Percentiles rank a stretch among this genome's conserved stretches.
phyloP scores from a whole-genome alignment of 2,888 invertebrate genomes.

The Rhagophthalmus giganteus region DNA sequence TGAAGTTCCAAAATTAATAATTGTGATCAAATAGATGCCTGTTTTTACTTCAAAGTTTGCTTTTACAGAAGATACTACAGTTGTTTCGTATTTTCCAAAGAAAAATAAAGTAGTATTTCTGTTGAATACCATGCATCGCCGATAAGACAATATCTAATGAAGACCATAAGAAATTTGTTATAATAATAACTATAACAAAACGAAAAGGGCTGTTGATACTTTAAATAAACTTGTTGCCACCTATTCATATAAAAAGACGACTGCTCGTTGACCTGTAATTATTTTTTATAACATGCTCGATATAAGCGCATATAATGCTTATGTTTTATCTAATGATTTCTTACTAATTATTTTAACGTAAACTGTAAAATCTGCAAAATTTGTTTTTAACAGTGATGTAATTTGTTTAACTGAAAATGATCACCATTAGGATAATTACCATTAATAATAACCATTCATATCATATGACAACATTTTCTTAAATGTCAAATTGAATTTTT shows the following conservation, averaged over 20 bases:
- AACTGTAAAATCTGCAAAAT: no score
- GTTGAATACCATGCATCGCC: not conserved
- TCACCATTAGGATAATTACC: not conserved
- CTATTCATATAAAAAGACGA: not conserved
- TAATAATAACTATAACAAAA: conserved; percentile 1
- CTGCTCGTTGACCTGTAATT: not conserved
- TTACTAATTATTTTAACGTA: no score
- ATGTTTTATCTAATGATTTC: no score
- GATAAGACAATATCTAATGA: not conserved
- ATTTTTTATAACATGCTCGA: not conserved
- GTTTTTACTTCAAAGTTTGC: not conserved
- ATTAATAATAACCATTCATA: no score
- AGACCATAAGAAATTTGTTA: not conserved
- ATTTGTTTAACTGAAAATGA: no score
- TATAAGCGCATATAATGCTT: no score
- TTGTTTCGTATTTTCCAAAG: conserved; percentile 1
- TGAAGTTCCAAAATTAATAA: not conserved
- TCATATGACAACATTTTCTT: no score
- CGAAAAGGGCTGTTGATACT: not conserved
- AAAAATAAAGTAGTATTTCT: not conserved
- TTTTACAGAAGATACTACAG: not conserved
- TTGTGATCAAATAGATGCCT: not conserved
- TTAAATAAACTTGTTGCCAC: not conserved
- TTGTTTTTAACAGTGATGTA: no score
- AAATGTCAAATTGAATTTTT: no score